These are phyloP conservation scores for Canis aureus DNA, from an alignment of 2,113 vertebrate genomes.

Conservation along the genomic window DNA sequence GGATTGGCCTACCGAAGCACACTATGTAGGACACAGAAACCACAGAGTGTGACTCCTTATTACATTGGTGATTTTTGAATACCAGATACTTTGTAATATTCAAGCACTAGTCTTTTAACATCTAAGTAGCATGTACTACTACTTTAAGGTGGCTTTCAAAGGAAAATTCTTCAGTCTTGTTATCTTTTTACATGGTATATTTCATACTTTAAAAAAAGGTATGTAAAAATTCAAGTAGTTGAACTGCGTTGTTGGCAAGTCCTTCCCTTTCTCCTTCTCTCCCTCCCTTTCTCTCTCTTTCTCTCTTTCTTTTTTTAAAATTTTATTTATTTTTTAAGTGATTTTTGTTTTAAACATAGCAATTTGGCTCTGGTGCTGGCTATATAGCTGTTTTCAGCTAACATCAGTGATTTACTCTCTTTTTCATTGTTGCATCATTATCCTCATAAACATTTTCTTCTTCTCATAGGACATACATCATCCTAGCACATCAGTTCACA, in stretches of 20 bases:
- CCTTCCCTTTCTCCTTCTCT: accelerated
- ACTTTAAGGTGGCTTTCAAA: background rate
- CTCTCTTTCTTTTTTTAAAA: background rate
- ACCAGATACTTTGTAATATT: background rate
- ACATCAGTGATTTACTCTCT: background rate
- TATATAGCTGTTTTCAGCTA: background rate
- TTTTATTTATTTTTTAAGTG: too few species aligned
- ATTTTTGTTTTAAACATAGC: background rate
- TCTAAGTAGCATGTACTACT: background rate
- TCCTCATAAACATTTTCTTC: conserved; percentile 31
- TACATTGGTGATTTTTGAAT: background rate
- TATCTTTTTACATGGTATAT: background rate
- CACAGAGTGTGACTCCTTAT: background rate
- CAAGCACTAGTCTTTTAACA: conserved; percentile 5
- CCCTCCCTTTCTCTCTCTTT: background rate
- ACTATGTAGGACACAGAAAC: background rate
- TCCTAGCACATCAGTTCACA: background rate
- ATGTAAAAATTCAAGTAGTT: background rate
- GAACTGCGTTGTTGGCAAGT: background rate
- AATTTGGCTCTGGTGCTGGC: background rate
- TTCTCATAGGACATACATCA: background rate
- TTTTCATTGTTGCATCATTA: conserved; percentile 2
- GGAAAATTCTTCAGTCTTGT: background rate
- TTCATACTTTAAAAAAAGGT: background rate
- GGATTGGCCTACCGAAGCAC: background rate